Evolutionary conservation across 2,113 vertebrate genomes (phyloP).

Genomic region (Myxocyprinus asiaticus): DNA sequence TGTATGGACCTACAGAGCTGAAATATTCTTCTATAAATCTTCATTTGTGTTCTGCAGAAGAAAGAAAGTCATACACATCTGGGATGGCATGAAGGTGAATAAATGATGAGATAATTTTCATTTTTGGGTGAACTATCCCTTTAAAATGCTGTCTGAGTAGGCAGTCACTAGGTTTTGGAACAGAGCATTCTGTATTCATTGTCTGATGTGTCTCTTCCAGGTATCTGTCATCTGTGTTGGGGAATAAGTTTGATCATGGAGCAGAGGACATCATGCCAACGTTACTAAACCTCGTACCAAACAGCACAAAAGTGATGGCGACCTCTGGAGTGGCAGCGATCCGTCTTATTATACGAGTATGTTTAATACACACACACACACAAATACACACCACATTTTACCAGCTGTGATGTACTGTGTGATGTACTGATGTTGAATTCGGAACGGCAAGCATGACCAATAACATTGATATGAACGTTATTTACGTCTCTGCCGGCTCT

Average conservation of each 20-base stretch:
- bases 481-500: not conserved
- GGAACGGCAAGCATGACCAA: slow-evolving; percentile 26
- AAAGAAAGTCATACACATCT: no score
- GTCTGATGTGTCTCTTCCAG: slow-evolving; percentile 60
- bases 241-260: slow-evolving; percentile 91
- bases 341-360: slow-evolving; percentile 89
- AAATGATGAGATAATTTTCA: no score
- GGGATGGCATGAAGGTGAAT: no score
- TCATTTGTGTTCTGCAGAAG: no score
- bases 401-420: slow-evolving; percentile 13
- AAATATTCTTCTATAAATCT: no score
- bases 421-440: no score
- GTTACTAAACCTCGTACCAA: slow-evolving; percentile 91
- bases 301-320: slow-evolving; percentile 94
- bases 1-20: no score
- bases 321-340: slow-evolving; percentile 89
- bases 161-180: no score
- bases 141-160: not conserved
- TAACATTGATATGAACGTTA: slow-evolving; percentile 26
- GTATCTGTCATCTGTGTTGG: slow-evolving; percentile 88
- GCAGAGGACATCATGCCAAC: slow-evolving; percentile 91
- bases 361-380: slow-evolving; percentile 51
- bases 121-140: no score
- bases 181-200: no score
- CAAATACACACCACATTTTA: not conserved